These are phyloP conservation scores for Neosilurus hyrtlii DNA, from an alignment of 2,797 vertebrate species.

Conservation along the genomic window DNA sequence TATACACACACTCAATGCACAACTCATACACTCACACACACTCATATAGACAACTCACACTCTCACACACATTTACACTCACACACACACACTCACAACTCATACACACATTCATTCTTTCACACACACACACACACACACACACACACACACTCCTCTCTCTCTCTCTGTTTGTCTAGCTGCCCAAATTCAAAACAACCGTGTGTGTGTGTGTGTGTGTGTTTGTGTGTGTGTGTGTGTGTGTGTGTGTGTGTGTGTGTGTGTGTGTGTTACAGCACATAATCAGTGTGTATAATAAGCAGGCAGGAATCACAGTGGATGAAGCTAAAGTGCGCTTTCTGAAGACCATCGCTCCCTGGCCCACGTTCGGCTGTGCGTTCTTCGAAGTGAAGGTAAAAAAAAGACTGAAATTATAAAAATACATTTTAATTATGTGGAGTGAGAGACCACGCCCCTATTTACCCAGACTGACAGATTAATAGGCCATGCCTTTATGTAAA, in stretches of 20 bases:
- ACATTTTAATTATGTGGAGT: background rate
- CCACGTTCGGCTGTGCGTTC: conserved; percentile 91
- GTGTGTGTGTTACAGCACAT: conserved; percentile 73
- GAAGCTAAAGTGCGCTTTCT: conserved; percentile 89
- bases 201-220: background rate
- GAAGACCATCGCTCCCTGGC: conserved; percentile 78
- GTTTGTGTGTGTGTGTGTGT: conserved; percentile 2
- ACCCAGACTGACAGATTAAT: background rate
- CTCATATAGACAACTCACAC: too few species aligned
- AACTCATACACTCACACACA: too few species aligned
- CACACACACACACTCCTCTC: too few species aligned
- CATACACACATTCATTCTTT: too few species aligned
- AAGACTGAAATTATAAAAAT: background rate
- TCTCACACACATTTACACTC: too few species aligned
- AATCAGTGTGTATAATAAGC: conserved; percentile 76
- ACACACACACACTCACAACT: too few species aligned
- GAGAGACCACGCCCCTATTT: background rate
- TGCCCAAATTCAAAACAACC: background rate
- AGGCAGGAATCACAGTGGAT: conserved; percentile 78
- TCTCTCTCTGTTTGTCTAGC: background rate
- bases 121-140: too few species aligned
- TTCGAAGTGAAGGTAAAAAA: conserved; percentile 88
- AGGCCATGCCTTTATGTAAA: background rate
- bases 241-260: background rate
- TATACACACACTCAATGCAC: too few species aligned